Conservation (phyloP, 2,797 vertebrate genomes). For the Premnoplex brunnescens region DNA sequence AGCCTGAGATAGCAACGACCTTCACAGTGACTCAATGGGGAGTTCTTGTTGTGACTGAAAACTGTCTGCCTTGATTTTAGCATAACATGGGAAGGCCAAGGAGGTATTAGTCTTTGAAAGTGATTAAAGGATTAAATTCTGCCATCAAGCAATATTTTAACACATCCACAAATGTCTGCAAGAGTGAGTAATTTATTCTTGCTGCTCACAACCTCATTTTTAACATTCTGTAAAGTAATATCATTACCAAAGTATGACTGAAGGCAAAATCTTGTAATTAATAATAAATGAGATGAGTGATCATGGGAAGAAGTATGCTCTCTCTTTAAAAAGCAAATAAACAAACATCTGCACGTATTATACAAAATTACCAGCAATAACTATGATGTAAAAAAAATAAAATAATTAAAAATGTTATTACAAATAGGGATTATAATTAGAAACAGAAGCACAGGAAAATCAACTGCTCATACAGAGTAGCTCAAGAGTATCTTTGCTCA, state of each 20-base stretch:
- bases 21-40: background rate
- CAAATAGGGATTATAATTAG: background rate
- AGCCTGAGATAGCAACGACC: background rate
- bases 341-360: background rate
- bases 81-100: background rate
- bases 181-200: background rate
- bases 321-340: background rate
- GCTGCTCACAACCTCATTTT: background rate
- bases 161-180: background rate
- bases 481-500: background rate
- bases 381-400: background rate
- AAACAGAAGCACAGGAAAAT: background rate
- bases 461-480: accelerated
- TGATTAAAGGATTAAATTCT: background rate
- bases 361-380: background rate
- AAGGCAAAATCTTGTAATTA: background rate
- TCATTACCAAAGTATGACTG: background rate
- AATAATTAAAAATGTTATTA: background rate
- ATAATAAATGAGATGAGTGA: background rate
- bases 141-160: background rate
- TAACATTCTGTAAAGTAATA: background rate
- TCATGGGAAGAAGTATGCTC: background rate
- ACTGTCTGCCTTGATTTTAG: background rate
- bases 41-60: background rate
- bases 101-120: background rate